Percentiles rank a stretch among this genome's conserved stretches.
Conservation (phyloP, 2,888 invertebrate species). For the Prosapia bicincta region DNA sequence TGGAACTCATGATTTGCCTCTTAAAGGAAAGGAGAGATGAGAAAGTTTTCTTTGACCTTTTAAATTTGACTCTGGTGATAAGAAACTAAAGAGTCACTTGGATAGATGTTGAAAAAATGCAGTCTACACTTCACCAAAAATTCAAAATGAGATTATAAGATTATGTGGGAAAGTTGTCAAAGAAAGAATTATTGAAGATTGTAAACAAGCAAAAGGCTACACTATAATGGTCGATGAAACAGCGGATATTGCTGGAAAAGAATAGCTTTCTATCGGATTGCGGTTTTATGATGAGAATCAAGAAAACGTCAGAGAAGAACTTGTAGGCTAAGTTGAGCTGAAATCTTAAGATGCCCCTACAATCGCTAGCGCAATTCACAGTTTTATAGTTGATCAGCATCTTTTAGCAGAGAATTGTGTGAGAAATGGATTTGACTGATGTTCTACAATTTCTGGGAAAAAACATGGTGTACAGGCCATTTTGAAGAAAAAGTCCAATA, state of each 20-base stretch:
- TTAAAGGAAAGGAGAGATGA: not conserved
- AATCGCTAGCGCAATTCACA: slow-evolving; percentile 3
- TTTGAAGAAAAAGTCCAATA: not conserved
- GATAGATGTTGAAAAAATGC: slow-evolving; percentile 9
- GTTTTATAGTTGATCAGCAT: slow-evolving; percentile 1
- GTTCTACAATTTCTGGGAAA: not conserved
- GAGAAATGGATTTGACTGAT: not conserved
- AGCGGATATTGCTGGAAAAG: slow-evolving; percentile 39
- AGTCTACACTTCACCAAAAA: slow-evolving; percentile 20
- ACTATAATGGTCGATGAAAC: slow-evolving; percentile 39
- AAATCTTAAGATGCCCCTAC: slow-evolving; percentile 4
- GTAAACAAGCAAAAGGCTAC: no score
- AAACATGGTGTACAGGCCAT: not conserved
- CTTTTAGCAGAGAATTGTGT: not conserved
- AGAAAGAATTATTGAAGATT: not conserved
- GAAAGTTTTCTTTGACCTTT: slow-evolving; percentile 8
- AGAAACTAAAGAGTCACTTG: slow-evolving; percentile 3
- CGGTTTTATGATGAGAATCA: slow-evolving; percentile 9
- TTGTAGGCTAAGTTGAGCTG: slow-evolving; percentile 7
- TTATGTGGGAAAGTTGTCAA: slow-evolving; percentile 4
- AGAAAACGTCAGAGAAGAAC: not conserved
- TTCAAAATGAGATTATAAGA: slow-evolving; percentile 9
- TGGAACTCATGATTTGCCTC: slow-evolving; percentile 16
- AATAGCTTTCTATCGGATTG: slow-evolving; percentile 40
- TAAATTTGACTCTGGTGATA: slow-evolving; percentile 4